Evolutionary conservation across 37 sponge, comb jelly and placozoan species (phyloP).

Genomic region (Diacarnus erythraeanus): DNA sequence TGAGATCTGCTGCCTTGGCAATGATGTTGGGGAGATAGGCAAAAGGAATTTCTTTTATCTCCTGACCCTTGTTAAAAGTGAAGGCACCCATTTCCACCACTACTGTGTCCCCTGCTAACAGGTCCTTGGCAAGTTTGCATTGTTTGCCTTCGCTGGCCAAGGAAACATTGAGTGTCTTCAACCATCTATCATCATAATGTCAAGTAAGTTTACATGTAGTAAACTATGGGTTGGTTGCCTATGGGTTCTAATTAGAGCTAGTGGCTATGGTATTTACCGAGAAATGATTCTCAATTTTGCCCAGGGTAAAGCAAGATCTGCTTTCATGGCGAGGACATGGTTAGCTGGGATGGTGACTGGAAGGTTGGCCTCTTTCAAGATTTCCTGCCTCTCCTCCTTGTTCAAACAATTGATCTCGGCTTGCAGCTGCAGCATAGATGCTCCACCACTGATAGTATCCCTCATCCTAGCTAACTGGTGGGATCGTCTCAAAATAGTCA

Average conservation of each 20-base stretch:
- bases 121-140: background rate
- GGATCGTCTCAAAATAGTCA: background rate
- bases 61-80: conserved; percentile 2
- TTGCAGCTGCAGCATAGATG: background rate
- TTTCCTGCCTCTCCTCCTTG: background rate
- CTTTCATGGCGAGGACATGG: conserved; percentile 33
- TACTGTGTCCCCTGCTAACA: background rate
- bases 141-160: conserved; percentile 34
- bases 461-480: background rate
- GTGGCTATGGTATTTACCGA: conserved; percentile 4
- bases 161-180: conserved; percentile 7
- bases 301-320: conserved; percentile 35
- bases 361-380: background rate
- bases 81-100: conserved; percentile 31
- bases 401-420: background rate
- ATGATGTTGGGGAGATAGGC: conserved; percentile 23
- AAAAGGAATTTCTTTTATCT: conserved; percentile 18
- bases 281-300: conserved; percentile 23
- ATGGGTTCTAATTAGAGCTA: background rate
- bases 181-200: too few relatives aligned
- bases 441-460: background rate
- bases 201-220: background rate
- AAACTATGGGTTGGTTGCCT: background rate
- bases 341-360: conserved; percentile 23
- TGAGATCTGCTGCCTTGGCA: background rate